Conservation (phyloP, 1,140 invertebrate genomes). For the Druon quercuslanigerum region DNA sequence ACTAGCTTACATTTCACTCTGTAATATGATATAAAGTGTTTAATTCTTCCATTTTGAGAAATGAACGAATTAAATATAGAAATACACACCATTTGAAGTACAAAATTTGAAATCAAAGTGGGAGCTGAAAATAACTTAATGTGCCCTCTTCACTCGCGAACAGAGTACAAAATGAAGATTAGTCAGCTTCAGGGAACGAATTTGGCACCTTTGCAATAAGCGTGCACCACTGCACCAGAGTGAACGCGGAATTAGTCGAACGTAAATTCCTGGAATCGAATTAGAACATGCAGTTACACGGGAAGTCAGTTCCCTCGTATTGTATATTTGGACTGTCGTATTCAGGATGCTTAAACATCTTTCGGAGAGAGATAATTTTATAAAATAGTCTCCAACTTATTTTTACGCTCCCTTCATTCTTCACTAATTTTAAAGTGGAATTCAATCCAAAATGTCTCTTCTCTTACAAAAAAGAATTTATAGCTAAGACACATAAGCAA, state of each 20-base stretch:
- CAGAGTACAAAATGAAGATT: conserved; percentile 40
- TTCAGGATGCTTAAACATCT: not conserved
- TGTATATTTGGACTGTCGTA: conserved; percentile 9
- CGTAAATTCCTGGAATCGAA: conserved; percentile 43
- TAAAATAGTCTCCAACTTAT: no score
- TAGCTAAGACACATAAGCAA: no score
- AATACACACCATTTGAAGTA: not conserved
- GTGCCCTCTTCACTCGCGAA: conserved; percentile 27
- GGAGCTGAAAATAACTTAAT: not conserved
- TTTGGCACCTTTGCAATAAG: conserved; percentile 40
- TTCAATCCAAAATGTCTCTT: no score
- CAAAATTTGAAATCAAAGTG: not conserved
- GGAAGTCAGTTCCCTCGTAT: not conserved
- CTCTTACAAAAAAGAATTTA: no score
- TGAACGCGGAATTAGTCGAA: conserved; percentile 33
- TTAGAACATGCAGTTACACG: conserved; percentile 6
- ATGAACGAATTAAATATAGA: no score
- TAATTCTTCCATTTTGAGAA: no score
- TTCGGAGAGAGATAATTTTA: not conserved
- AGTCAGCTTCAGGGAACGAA: conserved; percentile 45
- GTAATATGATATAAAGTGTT: no score
- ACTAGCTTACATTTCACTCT: no score
- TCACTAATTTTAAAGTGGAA: no score
- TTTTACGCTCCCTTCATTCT: no score
- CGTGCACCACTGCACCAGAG: conserved; percentile 6